Evolutionary conservation across 23 tunicate genomes (phyloP), one percentile per base, ranked within the genome.

Genomic region (Phallusia fumigata): DNA sequence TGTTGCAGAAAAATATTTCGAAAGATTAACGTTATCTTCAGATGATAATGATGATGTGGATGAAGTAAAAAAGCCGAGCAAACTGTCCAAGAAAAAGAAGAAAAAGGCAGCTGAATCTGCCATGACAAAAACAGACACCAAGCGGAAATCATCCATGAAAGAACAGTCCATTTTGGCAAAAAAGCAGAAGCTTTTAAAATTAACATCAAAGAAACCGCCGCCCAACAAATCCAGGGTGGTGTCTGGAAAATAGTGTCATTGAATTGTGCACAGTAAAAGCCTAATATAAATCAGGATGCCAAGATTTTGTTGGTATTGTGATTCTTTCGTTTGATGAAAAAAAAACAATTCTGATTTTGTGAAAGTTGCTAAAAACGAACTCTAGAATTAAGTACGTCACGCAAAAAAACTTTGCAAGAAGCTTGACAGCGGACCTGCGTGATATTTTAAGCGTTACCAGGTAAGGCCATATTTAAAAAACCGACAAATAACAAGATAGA

Each of bases 11-110:
- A 58, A 58, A 58, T 58, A 58, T 24, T 58, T 58, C 28, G 69
- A 58, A 24, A 58, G 69, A 24, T 58, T 58, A 58, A 58, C 69
- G 16, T 58, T 58, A 58, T 58, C 69, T 58, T 58, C 69, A 58
- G 69, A 58, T 58, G 69, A 24, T 1, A 24, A 58, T 58, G 69
- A 58, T 21, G 1, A 8, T 21, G 15, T 15, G 58, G 69, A 58
- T 6, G 69, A 58, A 58, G 28, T 24, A 58, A 22, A 22, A 58
- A 58, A 58, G 69, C 28, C 69, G 5, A 58, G 3, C 69, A 58
- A 58, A 58, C 26, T 24, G 3, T 58, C 69, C 26, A 58, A 58
- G 28, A 58, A 58, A 58, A 58, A 58, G 69, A 58, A 58, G 69
- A 58, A 58, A 13, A 58, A 58, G 13, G 69, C 28, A 24, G 13